Percentiles rank a stretch among this genome's conserved stretches.
Conservation (phyloP, 1,140 invertebrate genomes). For the Leptinotarsa lineolata region DNA sequence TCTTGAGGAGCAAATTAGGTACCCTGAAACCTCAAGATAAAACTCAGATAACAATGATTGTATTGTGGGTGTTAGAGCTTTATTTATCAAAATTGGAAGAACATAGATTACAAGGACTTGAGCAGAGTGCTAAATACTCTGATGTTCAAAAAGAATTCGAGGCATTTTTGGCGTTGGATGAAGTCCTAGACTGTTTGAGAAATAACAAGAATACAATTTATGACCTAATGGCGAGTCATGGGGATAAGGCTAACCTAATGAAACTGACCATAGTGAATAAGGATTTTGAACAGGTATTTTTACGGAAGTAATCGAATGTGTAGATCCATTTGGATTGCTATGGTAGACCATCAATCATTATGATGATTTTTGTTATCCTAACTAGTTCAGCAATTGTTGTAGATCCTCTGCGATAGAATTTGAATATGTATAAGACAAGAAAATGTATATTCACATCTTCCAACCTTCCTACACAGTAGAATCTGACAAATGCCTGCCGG, state of each 20-base stretch:
- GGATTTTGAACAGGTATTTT: slow-evolving; percentile 81
- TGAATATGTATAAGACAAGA: too few relatives aligned
- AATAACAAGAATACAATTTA: slow-evolving; percentile 83
- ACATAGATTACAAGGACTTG: slow-evolving; percentile 65
- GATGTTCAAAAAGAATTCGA: slow-evolving; percentile 83
- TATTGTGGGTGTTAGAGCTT: slow-evolving; percentile 92
- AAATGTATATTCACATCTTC: too few relatives aligned
- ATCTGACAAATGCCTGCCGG: too few relatives aligned
- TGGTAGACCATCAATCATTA: neutral
- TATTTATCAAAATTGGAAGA: slow-evolving; percentile 84
- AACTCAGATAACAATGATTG: slow-evolving; percentile 88
- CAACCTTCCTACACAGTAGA: too few relatives aligned
- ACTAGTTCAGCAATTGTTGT: too few relatives aligned
- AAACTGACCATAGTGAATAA: slow-evolving; percentile 84
- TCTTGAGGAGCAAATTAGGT: slow-evolving; percentile 67
- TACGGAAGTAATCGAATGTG: neutral
- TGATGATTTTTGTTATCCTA: neutral
- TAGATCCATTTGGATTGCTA: neutral
- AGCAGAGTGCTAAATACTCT: slow-evolving; percentile 63
- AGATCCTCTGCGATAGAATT: too few relatives aligned
- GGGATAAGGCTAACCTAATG: slow-evolving; percentile 87
- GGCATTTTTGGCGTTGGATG: slow-evolving; percentile 67
- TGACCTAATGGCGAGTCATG: slow-evolving; percentile 89
- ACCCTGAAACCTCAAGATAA: slow-evolving; percentile 66
- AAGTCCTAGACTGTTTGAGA: slow-evolving; percentile 73